Base-by-base conservation (phyloP, 2,888 invertebrate genomes). In the Agapetus fuscipes region DNA sequence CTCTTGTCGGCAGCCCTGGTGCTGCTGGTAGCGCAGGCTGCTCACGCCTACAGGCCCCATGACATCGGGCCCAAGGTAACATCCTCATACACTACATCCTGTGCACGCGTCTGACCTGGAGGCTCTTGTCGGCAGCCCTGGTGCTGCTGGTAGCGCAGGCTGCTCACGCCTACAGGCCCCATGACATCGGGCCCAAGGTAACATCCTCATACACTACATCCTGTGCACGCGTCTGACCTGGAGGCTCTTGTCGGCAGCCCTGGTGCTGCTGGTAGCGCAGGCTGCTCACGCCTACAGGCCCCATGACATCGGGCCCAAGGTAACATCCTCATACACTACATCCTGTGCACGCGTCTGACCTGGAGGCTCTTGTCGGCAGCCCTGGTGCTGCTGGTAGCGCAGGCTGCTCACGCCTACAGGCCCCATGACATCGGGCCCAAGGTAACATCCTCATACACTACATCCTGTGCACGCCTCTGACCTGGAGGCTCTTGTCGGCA, bases 341-440 rank as follows among this genome's bases (percentile, higher is more conserved):
- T n/a, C n/a, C n/a, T n/a, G n/a, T n/a, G n/a, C n/a, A n/a, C n/a
- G n/a, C n/a, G n/a, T n/a, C n/a, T n/a, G n/a, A n/a, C n/a, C n/a
- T n/a, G n/a, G n/a, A n/a, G n/a, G n/a, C n/a, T n/a, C n/a, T n/a
- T n/a, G n/a, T n/a, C n/a, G 59, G 57, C 53, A 48, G 52, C 64
- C 50, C 53, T 68, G 56, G 61, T 64, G 62, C 63, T 51, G 55
- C 57, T 66, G 59, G 62, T 59, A 61, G 58, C 65, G 60, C 64
- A 57, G 53, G 66, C 62, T 49, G 56, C 59, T 52, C 62, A 63
- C 60, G 70, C 56, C 51, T 68, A 59, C 63, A 65, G 64, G 63
- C 70, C 66, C 64, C 70, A 60, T 65, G 70, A 70, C 65, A 66
- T 67, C 62, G 64, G 66, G 64, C 69, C 59, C 62, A 66, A 66